phyloP scores from a whole-genome alignment of 2,888 invertebrate species.

The Acanthopleura granulata region DNA sequence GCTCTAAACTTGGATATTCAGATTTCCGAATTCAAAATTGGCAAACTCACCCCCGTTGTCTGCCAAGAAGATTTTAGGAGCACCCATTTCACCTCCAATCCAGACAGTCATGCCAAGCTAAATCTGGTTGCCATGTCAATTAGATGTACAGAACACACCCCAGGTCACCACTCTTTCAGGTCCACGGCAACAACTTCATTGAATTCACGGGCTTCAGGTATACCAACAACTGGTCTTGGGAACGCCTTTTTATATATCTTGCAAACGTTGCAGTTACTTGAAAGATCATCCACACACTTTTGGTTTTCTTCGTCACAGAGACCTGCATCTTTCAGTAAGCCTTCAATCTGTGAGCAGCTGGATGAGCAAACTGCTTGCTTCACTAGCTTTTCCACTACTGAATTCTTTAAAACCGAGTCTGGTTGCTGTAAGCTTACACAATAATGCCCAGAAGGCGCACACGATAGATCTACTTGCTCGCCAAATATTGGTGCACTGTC shows the following conservation, averaged over 20 bases:
- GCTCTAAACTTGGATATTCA: slow-evolving; percentile 20
- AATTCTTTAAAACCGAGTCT: slow-evolving; percentile 16
- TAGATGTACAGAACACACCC: slow-evolving; percentile 22
- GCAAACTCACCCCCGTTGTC: slow-evolving; percentile 27
- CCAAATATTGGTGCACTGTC: slow-evolving; percentile 35
- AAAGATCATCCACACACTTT: slow-evolving; percentile 24
- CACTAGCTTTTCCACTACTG: slow-evolving; percentile 21
- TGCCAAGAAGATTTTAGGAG: slow-evolving; percentile 20
- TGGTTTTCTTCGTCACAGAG: slow-evolving; percentile 20
- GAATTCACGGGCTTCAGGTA: slow-evolving; percentile 23
- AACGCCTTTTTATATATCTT: slow-evolving; percentile 20
- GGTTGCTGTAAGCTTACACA: neutral
- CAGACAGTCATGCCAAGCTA: slow-evolving; percentile 19
- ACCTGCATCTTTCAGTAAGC: slow-evolving; percentile 31
- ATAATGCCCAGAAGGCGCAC: slow-evolving; percentile 15
- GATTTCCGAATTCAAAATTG: slow-evolving; percentile 12
- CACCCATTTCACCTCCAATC: slow-evolving; percentile 21
- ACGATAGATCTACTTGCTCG: slow-evolving; percentile 24
- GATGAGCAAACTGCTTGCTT: slow-evolving; percentile 39
- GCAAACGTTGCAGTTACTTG: slow-evolving; percentile 27
- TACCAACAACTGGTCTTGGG: slow-evolving; percentile 20
- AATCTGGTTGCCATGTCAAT: slow-evolving; percentile 23
- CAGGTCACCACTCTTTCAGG: slow-evolving; percentile 29
- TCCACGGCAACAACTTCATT: slow-evolving; percentile 36
- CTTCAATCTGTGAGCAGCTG: slow-evolving; percentile 30